Evolutionary conservation across 2,113 vertebrate species (phyloP).

Genomic region (Psephotus haematonotus): DNA sequence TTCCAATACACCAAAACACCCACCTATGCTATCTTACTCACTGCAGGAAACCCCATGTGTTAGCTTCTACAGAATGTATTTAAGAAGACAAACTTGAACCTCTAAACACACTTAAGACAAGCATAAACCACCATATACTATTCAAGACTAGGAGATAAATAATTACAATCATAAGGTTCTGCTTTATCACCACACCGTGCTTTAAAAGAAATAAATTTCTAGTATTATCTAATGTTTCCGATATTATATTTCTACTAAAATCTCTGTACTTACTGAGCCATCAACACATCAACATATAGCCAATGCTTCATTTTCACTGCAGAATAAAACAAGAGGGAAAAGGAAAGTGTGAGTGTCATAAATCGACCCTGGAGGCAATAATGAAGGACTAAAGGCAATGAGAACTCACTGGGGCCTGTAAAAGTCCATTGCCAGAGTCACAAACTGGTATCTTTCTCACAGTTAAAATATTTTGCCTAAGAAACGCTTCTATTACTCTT

Average conservation of each 20-base stretch:
- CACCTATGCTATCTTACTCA: slow-evolving; percentile 30
- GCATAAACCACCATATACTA: background rate
- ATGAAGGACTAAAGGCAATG: background rate
- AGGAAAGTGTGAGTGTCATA: background rate
- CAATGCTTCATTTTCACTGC: background rate
- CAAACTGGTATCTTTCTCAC: background rate
- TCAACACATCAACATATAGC: background rate
- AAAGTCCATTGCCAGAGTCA: background rate
- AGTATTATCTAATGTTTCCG: background rate
- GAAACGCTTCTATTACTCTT: background rate
- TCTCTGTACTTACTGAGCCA: background rate
- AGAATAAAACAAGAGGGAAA: background rate
- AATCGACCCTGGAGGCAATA: background rate
- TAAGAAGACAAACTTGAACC: background rate
- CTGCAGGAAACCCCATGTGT: background rate
- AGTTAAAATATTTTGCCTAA: background rate
- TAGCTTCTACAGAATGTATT: background rate
- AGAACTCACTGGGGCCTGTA: background rate
- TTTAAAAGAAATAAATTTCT: background rate
- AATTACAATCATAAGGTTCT: background rate
- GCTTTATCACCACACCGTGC: background rate
- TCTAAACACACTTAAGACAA: background rate
- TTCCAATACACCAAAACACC: slow-evolving; percentile 43
- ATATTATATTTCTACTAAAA: background rate
- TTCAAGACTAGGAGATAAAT: background rate